Percentiles rank a stretch among this genome's conserved stretches.
Conservation (phyloP, 2,113 vertebrate species). For the Megaptera novaeangliae region DNA sequence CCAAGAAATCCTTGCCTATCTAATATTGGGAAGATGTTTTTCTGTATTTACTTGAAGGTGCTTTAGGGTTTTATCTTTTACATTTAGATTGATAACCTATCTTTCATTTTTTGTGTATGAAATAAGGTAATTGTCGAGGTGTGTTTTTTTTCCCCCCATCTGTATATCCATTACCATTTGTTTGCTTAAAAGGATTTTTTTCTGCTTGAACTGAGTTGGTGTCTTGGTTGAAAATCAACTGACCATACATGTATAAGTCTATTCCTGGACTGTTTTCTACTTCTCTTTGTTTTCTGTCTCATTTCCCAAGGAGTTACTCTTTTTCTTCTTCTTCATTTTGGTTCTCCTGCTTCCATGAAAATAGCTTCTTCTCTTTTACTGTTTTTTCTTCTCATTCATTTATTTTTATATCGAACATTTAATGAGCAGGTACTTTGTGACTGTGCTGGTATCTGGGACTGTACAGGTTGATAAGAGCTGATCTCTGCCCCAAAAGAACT, state of each 20-base stretch:
- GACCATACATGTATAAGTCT: neutral
- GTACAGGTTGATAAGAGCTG: neutral
- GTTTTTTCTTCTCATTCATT: neutral
- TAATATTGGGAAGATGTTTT: neutral
- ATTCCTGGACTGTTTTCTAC: neutral
- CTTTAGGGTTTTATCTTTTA: neutral
- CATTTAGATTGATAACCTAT: neutral
- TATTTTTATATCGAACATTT: neutral
- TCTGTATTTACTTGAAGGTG: neutral
- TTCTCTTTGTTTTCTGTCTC: neutral
- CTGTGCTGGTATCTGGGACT: neutral
- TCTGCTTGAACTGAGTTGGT: neutral
- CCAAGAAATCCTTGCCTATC: neutral
- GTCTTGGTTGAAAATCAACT: neutral
- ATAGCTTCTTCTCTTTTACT: neutral
- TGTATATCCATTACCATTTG: neutral
- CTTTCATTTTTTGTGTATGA: neutral
- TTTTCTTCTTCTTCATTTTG: neutral
- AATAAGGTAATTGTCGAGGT: neutral
- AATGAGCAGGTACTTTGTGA: neutral
- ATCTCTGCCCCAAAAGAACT: neutral
- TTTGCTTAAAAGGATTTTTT: neutral
- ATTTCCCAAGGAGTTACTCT: neutral
- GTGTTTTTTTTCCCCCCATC: neutral
- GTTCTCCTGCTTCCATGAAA: neutral